Conservation (phyloP, 1,140 invertebrate genomes). For the Drosophila neocordata region DNA sequence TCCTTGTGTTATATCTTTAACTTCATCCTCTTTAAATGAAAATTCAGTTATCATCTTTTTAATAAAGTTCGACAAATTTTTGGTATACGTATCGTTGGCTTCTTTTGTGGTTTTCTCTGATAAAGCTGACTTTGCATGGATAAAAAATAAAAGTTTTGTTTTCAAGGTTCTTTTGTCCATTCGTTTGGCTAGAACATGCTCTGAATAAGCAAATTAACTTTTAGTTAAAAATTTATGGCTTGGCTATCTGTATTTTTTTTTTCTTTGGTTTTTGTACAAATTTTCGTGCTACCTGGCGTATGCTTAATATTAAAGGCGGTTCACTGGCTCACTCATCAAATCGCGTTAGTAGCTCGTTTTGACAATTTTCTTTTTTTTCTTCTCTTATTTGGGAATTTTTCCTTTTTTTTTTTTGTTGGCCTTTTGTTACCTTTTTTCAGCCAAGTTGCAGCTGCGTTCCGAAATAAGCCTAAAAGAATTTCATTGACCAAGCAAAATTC, state of each 20-base stretch:
- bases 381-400: constrained; percentile 18
- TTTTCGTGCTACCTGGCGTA: constrained; percentile 47
- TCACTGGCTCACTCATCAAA: constrained; percentile 13
- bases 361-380: constrained; percentile 20
- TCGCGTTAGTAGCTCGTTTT: constrained; percentile 44
- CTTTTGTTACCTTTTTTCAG: constrained; percentile 47
- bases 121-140: background rate
- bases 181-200: background rate
- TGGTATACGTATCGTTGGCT: background rate
- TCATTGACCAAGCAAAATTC: constrained; percentile 39
- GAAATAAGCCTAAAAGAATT: constrained; percentile 46
- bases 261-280: constrained; percentile 22
- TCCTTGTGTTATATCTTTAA: background rate
- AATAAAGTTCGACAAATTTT: background rate
- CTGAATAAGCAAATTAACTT: constrained; percentile 7
- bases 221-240: constrained; percentile 16
- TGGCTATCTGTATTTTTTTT: background rate
- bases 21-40: background rate
- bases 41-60: background rate
- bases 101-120: background rate
- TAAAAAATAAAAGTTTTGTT: background rate
- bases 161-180: background rate
- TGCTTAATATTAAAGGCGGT: constrained; percentile 51
- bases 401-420: constrained; percentile 17
- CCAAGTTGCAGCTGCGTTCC: constrained; percentile 26